Conservation (phyloP, 2,113 vertebrate species). For the Mirounga angustirostris region DNA sequence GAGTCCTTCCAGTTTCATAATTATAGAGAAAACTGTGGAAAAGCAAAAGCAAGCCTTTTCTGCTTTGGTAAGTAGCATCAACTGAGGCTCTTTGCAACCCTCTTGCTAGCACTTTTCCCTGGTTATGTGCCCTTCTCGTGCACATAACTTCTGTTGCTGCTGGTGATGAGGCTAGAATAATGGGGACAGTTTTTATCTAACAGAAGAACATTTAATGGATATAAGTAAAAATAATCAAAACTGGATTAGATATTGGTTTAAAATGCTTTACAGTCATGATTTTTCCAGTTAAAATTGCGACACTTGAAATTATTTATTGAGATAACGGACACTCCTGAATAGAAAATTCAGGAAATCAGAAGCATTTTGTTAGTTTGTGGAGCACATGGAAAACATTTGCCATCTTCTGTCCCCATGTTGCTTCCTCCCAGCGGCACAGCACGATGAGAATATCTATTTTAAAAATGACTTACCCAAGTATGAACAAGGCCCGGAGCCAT, state of each 20-base stretch:
- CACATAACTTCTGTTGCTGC: not conserved
- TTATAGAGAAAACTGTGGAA: not conserved
- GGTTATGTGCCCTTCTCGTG: fast-evolving
- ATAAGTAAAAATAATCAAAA: constrained; percentile 25
- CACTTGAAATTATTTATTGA: constrained; percentile 54
- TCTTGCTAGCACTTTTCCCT: not conserved
- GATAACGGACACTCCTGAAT: constrained; percentile 24
- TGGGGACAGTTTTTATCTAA: not conserved
- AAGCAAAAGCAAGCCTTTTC: not conserved
- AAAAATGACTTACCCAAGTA: not conserved
- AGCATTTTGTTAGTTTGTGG: constrained; percentile 38
- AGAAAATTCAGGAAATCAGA: constrained; percentile 43
- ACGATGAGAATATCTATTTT: not conserved
- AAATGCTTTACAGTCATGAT: not conserved
- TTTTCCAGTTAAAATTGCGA: not conserved
- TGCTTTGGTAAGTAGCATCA: not conserved
- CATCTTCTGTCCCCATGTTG: constrained; percentile 5
- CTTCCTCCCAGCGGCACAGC: not conserved
- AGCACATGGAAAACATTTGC: not conserved
- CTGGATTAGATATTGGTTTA: not conserved
- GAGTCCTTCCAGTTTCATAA: constrained; percentile 35
- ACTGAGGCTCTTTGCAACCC: not conserved
- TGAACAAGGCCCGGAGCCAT: not conserved
- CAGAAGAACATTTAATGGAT: not conserved
- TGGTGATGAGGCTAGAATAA: not conserved